Evolutionary conservation across 2,888 invertebrate species (phyloP).

Genomic region (Caenorhabditis japonica): DNA sequence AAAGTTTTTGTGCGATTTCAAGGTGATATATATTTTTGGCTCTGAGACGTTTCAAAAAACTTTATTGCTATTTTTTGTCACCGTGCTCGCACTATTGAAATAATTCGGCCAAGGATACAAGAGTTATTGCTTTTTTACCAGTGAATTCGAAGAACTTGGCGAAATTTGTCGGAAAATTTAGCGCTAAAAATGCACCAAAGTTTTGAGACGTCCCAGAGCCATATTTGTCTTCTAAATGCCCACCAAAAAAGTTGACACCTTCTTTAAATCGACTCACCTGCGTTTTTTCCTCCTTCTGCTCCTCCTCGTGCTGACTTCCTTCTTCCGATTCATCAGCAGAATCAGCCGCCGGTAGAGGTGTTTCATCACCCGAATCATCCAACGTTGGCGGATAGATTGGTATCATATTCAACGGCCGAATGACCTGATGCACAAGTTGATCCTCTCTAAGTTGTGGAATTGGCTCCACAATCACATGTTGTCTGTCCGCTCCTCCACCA

Average conservation of each 20-base stretch:
- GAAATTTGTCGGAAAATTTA: too few relatives aligned
- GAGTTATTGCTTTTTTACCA: too few relatives aligned
- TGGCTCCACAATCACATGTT: not conserved
- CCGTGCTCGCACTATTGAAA: too few relatives aligned
- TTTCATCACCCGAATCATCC: conserved; percentile 32
- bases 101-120: too few relatives aligned
- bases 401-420: conserved; percentile 15
- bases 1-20: too few relatives aligned
- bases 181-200: too few relatives aligned
- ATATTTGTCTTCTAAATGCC: not conserved
- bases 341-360: conserved; percentile 9
- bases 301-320: conserved; percentile 1
- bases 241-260: not conserved
- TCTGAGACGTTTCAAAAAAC: too few relatives aligned
- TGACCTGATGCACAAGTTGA: conserved; percentile 6
- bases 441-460: not conserved
- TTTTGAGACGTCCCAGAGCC: too few relatives aligned
- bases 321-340: conserved; percentile 14
- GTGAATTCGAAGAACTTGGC: too few relatives aligned
- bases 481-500: not conserved
- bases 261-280: not conserved
- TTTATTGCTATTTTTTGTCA: too few relatives aligned
- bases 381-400: conserved; percentile 36
- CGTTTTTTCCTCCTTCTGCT: not conserved
- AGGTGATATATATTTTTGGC: too few relatives aligned